Percentiles rank a stretch among this genome's conserved stretches.
Evolutionary conservation across 2,113 vertebrate species (phyloP).

Genomic region (Ailurus styani): DNA sequence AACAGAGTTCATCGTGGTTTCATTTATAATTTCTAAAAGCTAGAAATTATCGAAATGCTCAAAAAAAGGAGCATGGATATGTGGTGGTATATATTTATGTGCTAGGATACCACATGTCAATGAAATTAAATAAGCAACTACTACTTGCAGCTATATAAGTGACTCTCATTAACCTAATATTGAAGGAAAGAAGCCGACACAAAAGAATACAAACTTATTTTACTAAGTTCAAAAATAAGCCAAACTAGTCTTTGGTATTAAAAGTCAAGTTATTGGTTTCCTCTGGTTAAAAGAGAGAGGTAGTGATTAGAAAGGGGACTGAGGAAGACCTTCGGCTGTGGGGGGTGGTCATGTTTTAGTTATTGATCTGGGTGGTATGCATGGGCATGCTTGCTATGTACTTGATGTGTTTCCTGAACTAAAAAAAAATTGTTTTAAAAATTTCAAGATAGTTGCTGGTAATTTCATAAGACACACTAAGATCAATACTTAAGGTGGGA

Average conservation of each 20-base stretch:
- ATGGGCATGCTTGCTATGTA: neutral
- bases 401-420: neutral
- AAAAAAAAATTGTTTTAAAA: neutral
- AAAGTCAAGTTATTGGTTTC: neutral
- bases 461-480: neutral
- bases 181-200: neutral
- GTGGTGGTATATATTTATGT: neutral
- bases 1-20: neutral
- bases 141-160: neutral
- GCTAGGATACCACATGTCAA: neutral
- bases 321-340: too few species aligned
- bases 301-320: neutral
- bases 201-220: neutral
- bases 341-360: neutral
- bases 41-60: neutral
- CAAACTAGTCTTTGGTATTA: neutral
- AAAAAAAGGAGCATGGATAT: neutral
- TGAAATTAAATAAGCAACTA: neutral
- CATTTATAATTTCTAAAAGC: neutral
- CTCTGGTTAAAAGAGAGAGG: neutral
- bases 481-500: neutral
- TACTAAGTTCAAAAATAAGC: neutral
- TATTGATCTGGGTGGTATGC: neutral
- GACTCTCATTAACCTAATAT: neutral
- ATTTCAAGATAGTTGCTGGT: neutral